Conservation (phyloP, 1,140 invertebrate species). For the Lepidotrigona ventralis region DNA sequence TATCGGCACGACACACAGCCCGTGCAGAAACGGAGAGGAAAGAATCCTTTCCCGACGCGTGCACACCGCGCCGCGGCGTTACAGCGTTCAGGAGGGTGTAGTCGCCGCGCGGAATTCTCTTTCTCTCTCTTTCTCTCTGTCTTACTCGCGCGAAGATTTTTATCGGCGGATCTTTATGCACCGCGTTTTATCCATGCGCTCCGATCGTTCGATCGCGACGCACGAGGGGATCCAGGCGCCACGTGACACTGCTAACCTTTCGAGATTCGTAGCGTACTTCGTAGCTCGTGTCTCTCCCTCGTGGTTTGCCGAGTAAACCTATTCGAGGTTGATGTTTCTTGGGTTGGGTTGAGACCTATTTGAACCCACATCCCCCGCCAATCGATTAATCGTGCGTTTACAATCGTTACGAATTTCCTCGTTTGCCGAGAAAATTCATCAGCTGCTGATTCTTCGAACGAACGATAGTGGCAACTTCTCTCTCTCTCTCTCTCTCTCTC, state of each 20-base stretch:
- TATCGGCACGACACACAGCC: constrained; percentile 22
- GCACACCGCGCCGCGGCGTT: not conserved
- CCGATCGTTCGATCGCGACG: constrained; percentile 32
- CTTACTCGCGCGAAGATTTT: not conserved
- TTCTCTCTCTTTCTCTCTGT: not conserved
- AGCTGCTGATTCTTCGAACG: not conserved
- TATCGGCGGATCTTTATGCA: constrained; percentile 23
- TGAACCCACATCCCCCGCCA: not conserved
- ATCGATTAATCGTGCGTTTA: not conserved
- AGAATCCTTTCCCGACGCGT: constrained; percentile 39
- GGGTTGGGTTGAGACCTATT: constrained; percentile 12
- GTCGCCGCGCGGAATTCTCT: constrained; percentile 29
- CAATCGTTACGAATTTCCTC: not conserved
- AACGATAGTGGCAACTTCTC: not conserved
- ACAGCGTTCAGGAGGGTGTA: constrained; percentile 27
- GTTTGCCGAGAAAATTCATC: not conserved
- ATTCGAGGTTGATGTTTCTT: not conserved
- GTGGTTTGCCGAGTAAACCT: not conserved
- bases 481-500: no score
- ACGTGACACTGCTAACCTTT: constrained; percentile 45
- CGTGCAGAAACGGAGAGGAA: constrained; percentile 11
- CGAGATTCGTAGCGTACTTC: constrained; percentile 22
- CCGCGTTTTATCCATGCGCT: not conserved
- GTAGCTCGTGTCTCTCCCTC: not conserved
- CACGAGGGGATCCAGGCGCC: constrained; percentile 23